phyloP scores from a whole-genome alignment of 2,888 invertebrate species.

The Labia minor region DNA sequence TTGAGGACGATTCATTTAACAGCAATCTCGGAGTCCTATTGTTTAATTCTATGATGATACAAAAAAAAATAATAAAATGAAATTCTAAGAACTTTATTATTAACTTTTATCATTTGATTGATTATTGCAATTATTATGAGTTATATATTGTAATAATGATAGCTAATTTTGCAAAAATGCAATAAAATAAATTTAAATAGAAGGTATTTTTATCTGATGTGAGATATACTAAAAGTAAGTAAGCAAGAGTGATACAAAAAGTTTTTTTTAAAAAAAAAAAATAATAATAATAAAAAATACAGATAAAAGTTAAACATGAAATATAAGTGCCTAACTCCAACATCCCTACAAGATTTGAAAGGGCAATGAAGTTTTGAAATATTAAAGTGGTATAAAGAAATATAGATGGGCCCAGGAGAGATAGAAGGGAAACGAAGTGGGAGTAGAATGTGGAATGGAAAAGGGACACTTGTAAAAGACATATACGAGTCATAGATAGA shows the following conservation, averaged over 20 bases:
- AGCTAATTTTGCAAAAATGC: too few relatives aligned
- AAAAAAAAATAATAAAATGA: too few relatives aligned
- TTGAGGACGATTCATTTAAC: neutral
- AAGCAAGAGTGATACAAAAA: too few relatives aligned
- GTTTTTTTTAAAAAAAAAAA: too few relatives aligned
- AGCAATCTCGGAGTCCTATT: neutral
- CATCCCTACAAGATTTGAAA: neutral
- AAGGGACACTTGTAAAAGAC: neutral
- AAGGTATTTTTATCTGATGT: too few relatives aligned
- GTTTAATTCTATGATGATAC: neutral
- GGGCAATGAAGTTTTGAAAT: conserved; percentile 1
- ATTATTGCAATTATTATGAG: neutral
- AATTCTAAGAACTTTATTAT: too few relatives aligned
- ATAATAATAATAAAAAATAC: too few relatives aligned
- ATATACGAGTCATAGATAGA: neutral
- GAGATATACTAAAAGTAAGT: too few relatives aligned
- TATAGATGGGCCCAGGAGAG: neutral
- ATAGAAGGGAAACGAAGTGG: neutral
- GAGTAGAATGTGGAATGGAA: neutral
- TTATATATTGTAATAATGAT: neutral
- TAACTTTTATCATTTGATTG: neutral
- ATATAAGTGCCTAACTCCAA: too few relatives aligned
- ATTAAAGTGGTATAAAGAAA: neutral
- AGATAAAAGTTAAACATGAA: too few relatives aligned
- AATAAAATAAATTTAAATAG: too few relatives aligned